These are phyloP conservation scores for Rhombomys opimus DNA, from an alignment of 2,113 vertebrate genomes.

Conservation along the genomic window DNA sequence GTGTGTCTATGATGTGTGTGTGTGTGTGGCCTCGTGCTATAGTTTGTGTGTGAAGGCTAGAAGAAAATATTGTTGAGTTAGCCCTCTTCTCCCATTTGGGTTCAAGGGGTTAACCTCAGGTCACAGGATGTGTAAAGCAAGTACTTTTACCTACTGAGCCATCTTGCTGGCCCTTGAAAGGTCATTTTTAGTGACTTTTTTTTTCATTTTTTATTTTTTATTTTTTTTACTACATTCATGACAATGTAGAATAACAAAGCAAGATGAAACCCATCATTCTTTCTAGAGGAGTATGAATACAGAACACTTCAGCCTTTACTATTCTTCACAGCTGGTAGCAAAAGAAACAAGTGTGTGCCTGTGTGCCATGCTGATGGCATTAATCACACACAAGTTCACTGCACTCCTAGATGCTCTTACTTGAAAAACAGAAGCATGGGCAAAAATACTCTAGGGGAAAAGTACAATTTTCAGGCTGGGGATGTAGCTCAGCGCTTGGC, in stretches of 20 bases:
- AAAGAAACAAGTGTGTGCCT: conserved; percentile 18
- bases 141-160: not conserved
- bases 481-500: not conserved
- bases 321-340: conserved; percentile 58
- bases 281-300: conserved; percentile 54
- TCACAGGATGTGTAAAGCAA: not conserved
- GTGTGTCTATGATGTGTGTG: not conserved
- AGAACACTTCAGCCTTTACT: conserved; percentile 64
- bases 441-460: conserved; percentile 61
- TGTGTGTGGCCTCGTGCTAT: not conserved
- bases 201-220: not conserved
- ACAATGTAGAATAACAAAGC: conserved; percentile 45
- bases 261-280: not conserved
- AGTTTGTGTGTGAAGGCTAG: not conserved
- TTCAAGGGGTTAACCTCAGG: not conserved
- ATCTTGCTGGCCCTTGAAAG: not conserved
- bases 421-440: conserved; percentile 68
- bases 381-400: conserved; percentile 70
- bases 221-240: not conserved
- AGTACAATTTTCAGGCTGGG: conserved; percentile 32
- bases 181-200: conserved; percentile 65
- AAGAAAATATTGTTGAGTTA: not conserved
- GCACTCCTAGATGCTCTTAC: not conserved
- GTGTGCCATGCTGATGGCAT: conserved; percentile 53
- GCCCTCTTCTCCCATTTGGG: not conserved